Evolutionary conservation across 1,140 invertebrate species (phyloP), one percentile per base, ranked within the genome.

Genomic region (Monomorium pharaonis): DNA sequence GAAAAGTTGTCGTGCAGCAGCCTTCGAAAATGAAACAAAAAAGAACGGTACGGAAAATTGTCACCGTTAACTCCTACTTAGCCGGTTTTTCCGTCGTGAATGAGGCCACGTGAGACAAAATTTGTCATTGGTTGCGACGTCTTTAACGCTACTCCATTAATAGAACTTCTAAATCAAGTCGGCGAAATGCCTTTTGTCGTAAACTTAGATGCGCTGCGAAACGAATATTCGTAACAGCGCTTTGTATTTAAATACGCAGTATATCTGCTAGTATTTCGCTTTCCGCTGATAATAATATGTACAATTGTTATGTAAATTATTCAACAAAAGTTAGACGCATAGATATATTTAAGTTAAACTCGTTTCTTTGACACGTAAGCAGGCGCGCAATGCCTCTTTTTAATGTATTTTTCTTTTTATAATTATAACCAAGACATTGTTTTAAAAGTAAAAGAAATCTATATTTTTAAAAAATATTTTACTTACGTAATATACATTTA

Each of bases 131-230:
- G 51, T 47, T 24, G 24, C n/a, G 33, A 7, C 37, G 18, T 60
- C 67, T 60, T 58, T 74, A 69, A 74, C 65, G n/a, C 51, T 51
- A 7, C n/a, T 33, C 78, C 67, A 58, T 74, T 72, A 72, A 83
- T 81, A 81, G 67, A 72, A 83, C 37, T 47, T 74, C 78, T 44
- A 83, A 83, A 56, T 83, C 56, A n/a, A 74, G 67, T 47, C 54
- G 24, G 14, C 24, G 24, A 72, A 83, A 72, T 83, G 51, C 30
- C 67, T 60, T 74, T 83, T 74, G 24, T 72, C 37, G 27, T 44
- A 72, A 44, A 44, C 62, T 16, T 72, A 72, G 33, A 47, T 24
- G 9, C 51, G 12, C 44, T 7, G 44, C 21, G 30, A 69, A 67
- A 44, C 14, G 47, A 54, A 37, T n/a, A 42, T 69, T 24, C 33